phyloP scores from a whole-genome alignment of 2,888 invertebrate genomes.

The Tetanocera ferruginea region DNA sequence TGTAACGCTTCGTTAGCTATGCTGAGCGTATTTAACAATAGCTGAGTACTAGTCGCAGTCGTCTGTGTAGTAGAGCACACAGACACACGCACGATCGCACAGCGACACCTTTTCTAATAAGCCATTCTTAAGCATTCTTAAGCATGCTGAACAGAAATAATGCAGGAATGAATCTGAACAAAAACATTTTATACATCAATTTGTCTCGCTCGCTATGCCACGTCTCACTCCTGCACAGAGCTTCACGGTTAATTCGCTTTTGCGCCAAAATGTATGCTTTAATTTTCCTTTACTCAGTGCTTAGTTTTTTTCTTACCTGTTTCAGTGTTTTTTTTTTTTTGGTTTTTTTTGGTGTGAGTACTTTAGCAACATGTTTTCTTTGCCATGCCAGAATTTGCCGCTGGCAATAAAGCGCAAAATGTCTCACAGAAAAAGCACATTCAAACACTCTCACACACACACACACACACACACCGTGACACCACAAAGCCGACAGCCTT shows the following conservation, averaged over 20 bases:
- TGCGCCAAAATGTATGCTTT: constrained; percentile 26
- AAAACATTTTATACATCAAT: constrained; percentile 20
- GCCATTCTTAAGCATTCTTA: too few species aligned
- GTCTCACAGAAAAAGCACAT: too few species aligned
- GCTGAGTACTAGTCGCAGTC: neutral
- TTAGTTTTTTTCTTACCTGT: neutral
- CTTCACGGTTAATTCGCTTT: constrained; percentile 14
- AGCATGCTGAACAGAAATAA: neutral
- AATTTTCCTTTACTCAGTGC: neutral
- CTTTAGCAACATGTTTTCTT: neutral
- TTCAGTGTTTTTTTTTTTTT: neutral
- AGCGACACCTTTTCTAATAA: constrained; percentile 9
- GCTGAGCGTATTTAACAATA: neutral
- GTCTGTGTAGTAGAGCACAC: neutral
- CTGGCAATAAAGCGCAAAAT: constrained; percentile 13
- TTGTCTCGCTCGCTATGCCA: neutral
- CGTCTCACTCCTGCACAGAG: neutral
- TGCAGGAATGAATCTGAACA: constrained; percentile 4
- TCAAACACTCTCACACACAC: neutral
- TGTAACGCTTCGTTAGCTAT: constrained; percentile 2
- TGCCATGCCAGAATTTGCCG: neutral
- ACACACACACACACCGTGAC: neutral
- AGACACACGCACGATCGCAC: neutral
- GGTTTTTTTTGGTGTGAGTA: neutral
- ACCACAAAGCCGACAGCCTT: too few species aligned